These are phyloP conservation scores for Rhizomys pruinosus DNA, from an alignment of 2,113 vertebrate genomes.

Conservation along the genomic window DNA sequence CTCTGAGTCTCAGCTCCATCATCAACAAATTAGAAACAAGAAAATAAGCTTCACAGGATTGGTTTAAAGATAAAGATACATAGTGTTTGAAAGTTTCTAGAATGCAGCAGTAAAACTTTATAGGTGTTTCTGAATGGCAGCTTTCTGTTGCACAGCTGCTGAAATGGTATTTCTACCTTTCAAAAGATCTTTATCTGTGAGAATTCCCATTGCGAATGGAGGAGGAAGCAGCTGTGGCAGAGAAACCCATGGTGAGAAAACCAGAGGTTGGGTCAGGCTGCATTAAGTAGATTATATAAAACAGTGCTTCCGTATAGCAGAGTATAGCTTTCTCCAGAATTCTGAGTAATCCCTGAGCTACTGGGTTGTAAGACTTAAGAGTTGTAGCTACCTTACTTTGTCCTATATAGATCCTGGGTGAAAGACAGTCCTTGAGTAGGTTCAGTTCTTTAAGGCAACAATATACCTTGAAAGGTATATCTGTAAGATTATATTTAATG, in stretches of 20 bases:
- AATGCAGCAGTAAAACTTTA: background rate
- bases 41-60: background rate
- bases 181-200: background rate
- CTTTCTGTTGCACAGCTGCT: background rate
- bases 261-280: background rate
- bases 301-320: background rate
- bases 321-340: background rate
- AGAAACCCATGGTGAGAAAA: background rate
- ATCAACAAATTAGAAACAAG: background rate
- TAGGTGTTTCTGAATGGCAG: background rate
- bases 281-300: background rate
- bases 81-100: background rate
- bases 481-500: background rate
- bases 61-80: background rate
- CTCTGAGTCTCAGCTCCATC: background rate
- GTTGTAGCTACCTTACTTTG: background rate
- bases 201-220: background rate
- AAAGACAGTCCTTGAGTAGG: background rate
- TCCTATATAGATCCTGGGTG: background rate
- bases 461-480: background rate
- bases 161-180: background rate
- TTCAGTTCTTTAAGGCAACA: background rate
- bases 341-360: background rate
- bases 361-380: background rate
- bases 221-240: background rate